phyloP scores from a whole-genome alignment of 2,888 invertebrate species.

The Stramonita haemastoma region DNA sequence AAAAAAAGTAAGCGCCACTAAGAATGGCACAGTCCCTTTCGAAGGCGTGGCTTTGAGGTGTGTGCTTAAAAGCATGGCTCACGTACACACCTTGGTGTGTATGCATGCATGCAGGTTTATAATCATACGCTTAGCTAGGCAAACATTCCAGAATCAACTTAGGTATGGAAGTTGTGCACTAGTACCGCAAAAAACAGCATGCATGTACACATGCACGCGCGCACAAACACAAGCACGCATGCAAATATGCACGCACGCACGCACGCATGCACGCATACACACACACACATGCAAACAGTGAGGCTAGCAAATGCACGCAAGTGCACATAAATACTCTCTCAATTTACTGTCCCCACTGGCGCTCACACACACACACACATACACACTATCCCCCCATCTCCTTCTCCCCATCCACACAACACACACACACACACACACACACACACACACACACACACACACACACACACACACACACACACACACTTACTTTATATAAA shows the following conservation, averaged over 20 bases:
- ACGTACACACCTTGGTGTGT: background rate
- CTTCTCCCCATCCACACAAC: too few species aligned
- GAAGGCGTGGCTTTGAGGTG: too few species aligned
- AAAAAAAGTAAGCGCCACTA: conserved; percentile 15
- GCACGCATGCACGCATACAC: conserved; percentile 6
- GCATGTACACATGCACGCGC: background rate
- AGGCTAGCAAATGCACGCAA: background rate
- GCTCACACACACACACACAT: background rate
- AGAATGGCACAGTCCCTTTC: background rate
- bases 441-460: too few species aligned
- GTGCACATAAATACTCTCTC: background rate
- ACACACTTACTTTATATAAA: too few species aligned
- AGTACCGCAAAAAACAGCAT: background rate
- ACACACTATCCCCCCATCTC: background rate
- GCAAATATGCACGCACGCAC: background rate
- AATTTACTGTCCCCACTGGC: background rate
- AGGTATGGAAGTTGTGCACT: background rate
- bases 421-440: too few species aligned
- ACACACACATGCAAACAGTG: conserved; percentile 24
- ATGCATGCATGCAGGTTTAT: background rate
- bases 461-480: too few species aligned
- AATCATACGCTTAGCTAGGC: too few species aligned
- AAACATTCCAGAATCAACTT: too few species aligned
- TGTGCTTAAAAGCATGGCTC: background rate
- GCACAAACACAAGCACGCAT: background rate